Evolutionary conservation across 2,797 vertebrate genomes (phyloP).

Genomic region (Apogon talboti): DNA sequence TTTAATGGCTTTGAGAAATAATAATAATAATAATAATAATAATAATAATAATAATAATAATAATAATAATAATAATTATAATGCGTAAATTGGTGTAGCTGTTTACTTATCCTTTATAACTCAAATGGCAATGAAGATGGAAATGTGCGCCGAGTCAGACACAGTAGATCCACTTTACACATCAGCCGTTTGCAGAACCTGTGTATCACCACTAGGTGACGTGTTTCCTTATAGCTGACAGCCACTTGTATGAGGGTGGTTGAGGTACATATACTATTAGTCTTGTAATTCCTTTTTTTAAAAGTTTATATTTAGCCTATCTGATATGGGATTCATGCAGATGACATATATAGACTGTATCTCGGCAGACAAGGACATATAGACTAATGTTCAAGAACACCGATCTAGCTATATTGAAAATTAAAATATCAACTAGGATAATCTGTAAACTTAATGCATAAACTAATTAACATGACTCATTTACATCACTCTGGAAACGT

Average conservation of each 20-base stretch:
- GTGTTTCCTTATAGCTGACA: slow-evolving; percentile 4
- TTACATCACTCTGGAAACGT: not conserved
- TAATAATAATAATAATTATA: too few species aligned
- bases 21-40: not conserved
- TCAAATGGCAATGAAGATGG: not conserved
- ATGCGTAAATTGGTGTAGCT: too few species aligned
- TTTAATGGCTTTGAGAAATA: not conserved
- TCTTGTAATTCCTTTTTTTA: not conserved
- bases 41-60: not conserved
- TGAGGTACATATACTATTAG: not conserved
- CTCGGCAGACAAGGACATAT: not conserved
- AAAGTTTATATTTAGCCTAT: not conserved
- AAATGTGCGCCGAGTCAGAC: too few species aligned
- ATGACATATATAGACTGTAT: not conserved
- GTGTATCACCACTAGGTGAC: slow-evolving; percentile 13
- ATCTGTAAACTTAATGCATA: slow-evolving; percentile 1
- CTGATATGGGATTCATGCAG: not conserved
- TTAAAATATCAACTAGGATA: slow-evolving; percentile 1
- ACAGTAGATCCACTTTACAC: not conserved
- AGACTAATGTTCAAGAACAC: not conserved
- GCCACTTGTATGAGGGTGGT: not conserved
- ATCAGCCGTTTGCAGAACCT: not conserved
- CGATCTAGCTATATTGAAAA: not conserved
- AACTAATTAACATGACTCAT: not conserved
- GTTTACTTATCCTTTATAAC: not conserved